Evolutionary conservation across 2,113 vertebrate genomes (phyloP), one percentile per base, ranked within the genome.

Genomic region (Pogona vitticeps): DNA sequence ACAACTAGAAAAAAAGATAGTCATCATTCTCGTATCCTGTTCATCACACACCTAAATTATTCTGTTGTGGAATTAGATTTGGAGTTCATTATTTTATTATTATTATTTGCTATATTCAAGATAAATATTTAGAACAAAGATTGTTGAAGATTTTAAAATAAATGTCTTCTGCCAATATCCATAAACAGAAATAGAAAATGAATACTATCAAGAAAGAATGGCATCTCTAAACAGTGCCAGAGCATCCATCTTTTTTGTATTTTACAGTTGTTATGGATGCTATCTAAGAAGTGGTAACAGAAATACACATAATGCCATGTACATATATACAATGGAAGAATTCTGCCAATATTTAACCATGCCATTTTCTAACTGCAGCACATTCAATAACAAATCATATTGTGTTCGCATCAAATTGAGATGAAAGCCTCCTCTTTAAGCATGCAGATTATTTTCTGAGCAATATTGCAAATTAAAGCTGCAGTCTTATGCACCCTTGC

Each of bases 371-470:
- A 90, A 82, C 13, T 78, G 56, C 10, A 7, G 80, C 59, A n/a
- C 28, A 86, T 82, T 63, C 46, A 77, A 28, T 76, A 59, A 65
- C 5, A 12, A 73, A 9, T 78, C 67, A 33, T 80, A 61, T 23
- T 42, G 79, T 76, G 31, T 46, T 18, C 59, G 56, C 23, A 73
- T 88, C 33, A 73, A 52, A 13, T 4, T 61, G 1, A 86, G 63
- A 8, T 88, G 5, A 1, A 83, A 91, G 8, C 4, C 10, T 89
- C 56, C 0, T 46, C 78, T 93, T 83, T 82, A 83, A 40, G 65
- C 36, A 20, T 15, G 84, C 88, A 18, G 76, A 23, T 13, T 89
- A n/a, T 31, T 75, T 80, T 89, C 3, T 23, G 28, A 61, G 76
- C 3, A 21, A n/a, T 67, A 56, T 72, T 42, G 6, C 83, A 59